phyloP scores from a whole-genome alignment of 2,113 vertebrate species.

The Columbina picui region DNA sequence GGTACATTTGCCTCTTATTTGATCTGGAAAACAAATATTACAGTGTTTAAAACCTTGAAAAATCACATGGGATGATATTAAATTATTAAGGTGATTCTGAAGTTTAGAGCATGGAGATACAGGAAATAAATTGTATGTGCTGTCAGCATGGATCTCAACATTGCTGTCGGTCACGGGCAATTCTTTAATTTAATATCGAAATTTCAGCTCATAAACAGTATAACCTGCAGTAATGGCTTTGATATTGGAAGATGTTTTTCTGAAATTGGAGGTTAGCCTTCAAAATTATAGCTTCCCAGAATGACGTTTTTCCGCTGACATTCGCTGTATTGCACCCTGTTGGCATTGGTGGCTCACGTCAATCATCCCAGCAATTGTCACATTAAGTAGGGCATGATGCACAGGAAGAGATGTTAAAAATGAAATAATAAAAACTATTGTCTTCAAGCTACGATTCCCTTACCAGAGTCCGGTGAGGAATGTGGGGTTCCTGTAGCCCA shows the following conservation, averaged over 20 bases:
- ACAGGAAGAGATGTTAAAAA: background rate
- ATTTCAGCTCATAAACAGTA: background rate
- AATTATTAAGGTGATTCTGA: background rate
- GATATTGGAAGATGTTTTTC: background rate
- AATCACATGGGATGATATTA: background rate
- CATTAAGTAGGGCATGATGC: background rate
- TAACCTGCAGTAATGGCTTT: constrained; percentile 4
- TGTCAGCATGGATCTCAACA: background rate
- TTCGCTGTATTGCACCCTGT: background rate
- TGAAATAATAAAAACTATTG: background rate
- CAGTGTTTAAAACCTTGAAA: background rate
- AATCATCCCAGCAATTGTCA: background rate
- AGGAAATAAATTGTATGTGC: background rate
- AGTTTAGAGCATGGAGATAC: background rate
- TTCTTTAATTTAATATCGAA: constrained; percentile 4
- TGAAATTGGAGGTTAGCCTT: constrained; percentile 40
- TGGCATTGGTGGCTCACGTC: background rate
- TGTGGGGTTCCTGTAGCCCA: background rate
- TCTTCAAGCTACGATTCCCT: background rate
- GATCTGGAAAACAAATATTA: background rate
- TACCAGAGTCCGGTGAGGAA: background rate
- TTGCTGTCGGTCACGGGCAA: background rate
- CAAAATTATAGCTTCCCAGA: constrained; percentile 1
- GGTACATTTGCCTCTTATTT: background rate
- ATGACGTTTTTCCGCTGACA: background rate